Evolutionary conservation across 2,797 vertebrate genomes (phyloP).

Genomic region (Acanthis flammea): DNA sequence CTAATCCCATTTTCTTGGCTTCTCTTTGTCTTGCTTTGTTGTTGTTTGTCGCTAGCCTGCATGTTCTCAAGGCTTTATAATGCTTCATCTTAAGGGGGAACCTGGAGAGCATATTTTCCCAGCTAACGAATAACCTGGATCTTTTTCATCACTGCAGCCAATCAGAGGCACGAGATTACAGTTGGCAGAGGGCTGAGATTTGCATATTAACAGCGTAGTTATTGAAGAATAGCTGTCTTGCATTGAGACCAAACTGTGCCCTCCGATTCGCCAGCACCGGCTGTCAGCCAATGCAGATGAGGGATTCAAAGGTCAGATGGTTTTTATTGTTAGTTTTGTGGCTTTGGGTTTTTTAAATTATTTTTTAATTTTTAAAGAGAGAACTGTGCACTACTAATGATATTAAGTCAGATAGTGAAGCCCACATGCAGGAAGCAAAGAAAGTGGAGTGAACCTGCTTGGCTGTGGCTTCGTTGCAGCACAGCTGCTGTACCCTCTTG

Average conservation of each 20-base stretch:
- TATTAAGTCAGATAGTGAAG: neutral
- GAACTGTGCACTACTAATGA: neutral
- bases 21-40: neutral
- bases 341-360: no score
- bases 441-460: neutral
- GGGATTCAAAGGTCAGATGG: neutral
- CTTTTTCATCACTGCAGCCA: constrained; percentile 28
- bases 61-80: neutral
- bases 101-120: neutral
- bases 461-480: fast-evolving
- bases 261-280: neutral
- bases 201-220: constrained; percentile 37
- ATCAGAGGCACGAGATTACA: neutral
- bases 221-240: constrained; percentile 22
- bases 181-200: neutral
- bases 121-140: constrained; percentile 6
- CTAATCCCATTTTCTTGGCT: constrained; percentile 8
- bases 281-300: constrained; percentile 1
- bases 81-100: neutral
- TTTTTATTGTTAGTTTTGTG: neutral
- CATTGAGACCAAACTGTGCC: neutral
- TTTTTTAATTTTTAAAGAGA: neutral
- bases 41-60: neutral
- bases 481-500: fast-evolving
- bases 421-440: fast-evolving